Percentiles rank a stretch among this genome's conserved stretches.
These are phyloP conservation scores for Acleris holmiana DNA, from an alignment of 2,888 invertebrate genomes.

Conservation along the genomic window DNA sequence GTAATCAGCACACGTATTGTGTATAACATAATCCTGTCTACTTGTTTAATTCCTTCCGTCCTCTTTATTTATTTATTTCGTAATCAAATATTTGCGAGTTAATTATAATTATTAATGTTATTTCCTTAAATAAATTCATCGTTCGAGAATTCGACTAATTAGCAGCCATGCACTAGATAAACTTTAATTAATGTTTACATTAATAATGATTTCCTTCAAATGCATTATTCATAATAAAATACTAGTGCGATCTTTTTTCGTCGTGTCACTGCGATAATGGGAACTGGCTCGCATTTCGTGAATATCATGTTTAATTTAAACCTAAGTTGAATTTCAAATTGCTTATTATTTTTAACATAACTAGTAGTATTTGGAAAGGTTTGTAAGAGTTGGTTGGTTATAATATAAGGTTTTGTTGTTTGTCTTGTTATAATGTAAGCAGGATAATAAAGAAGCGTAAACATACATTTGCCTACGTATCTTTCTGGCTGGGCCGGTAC, in stretches of 20 bases:
- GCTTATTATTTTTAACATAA: constrained; percentile 21
- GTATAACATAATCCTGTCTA: too few species aligned
- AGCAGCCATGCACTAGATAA: neutral
- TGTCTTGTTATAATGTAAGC: neutral
- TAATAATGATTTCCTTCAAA: constrained; percentile 4
- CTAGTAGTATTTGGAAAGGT: neutral
- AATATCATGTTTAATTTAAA: constrained; percentile 20
- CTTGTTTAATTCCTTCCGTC: neutral
- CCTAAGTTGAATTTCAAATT: constrained; percentile 13
- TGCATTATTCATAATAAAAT: neutral
- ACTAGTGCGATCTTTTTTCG: neutral
- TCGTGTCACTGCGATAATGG: neutral
- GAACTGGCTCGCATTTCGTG: neutral
- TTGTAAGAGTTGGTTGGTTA: neutral
- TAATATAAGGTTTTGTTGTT: neutral
- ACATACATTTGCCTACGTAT: too few species aligned
- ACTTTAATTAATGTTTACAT: constrained; percentile 3
- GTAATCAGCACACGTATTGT: too few species aligned
- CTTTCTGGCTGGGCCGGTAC: too few species aligned
- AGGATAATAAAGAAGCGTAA: too few species aligned
- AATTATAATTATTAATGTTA: neutral
- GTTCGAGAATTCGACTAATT: constrained; percentile 5
- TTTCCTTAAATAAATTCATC: constrained; percentile 5
- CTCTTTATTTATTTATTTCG: neutral
- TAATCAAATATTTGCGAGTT: neutral